phyloP scores from a whole-genome alignment of 1,140 invertebrate species.

The Diprion similis region DNA sequence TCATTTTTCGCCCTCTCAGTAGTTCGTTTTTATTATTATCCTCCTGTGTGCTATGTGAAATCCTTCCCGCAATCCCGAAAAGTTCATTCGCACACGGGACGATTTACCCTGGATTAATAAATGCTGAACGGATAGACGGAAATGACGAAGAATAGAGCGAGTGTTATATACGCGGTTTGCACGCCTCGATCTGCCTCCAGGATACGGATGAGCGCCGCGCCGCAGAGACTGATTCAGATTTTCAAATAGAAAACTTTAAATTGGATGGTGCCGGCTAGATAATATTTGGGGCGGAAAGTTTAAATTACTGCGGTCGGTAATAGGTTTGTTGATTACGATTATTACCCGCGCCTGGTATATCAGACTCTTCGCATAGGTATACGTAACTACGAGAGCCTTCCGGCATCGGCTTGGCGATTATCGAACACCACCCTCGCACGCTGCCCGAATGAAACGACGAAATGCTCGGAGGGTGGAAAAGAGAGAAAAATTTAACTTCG shows the following conservation, averaged over 20 bases:
- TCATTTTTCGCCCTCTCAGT: too few relatives aligned
- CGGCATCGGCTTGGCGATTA: neutral
- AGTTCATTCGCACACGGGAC: too few relatives aligned
- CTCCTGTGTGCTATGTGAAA: too few relatives aligned
- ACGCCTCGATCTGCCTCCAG: too few relatives aligned
- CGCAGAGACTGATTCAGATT: neutral
- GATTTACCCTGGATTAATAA: too few relatives aligned
- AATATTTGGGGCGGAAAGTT: slow-evolving; percentile 7
- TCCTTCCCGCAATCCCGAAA: too few relatives aligned
- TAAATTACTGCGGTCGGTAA: slow-evolving; percentile 12
- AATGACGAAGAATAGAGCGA: too few relatives aligned
- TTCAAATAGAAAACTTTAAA: slow-evolving; percentile 6
- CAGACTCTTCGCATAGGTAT: slow-evolving; percentile 1
- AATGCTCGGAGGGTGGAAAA: neutral
- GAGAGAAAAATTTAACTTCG: neutral
- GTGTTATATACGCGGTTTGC: too few relatives aligned
- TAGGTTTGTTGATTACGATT: slow-evolving; percentile 22
- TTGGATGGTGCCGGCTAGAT: slow-evolving; percentile 5
- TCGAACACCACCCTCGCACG: neutral
- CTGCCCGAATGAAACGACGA: neutral
- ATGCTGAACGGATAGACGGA: too few relatives aligned
- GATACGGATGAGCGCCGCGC: neutral
- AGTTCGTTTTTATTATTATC: too few relatives aligned
- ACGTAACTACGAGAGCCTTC: neutral
- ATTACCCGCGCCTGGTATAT: slow-evolving; percentile 14